Base-by-base conservation (phyloP, 2,888 invertebrate species). In the Scrobipalpa costella region DNA sequence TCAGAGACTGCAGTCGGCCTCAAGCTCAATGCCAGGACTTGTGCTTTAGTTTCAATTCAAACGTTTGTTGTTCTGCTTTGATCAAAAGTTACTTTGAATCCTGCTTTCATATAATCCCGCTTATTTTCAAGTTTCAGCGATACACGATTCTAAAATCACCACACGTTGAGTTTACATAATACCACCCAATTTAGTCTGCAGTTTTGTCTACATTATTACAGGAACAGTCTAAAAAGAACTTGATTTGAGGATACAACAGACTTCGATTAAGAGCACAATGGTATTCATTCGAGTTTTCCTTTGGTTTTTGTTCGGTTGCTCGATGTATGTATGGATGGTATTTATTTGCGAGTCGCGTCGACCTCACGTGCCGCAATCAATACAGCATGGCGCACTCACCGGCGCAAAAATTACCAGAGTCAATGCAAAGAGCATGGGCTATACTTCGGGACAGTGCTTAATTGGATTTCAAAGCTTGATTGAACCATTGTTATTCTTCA, bases 301-400 rank as follows among this genome's bases (percentile, higher is more conserved):
- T 57, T 58, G 61, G 34, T 64, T 68, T 73, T 78, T 74, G 71
- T 77, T 80, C 75, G 70, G 75, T 78, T 78, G 76, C 69, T 68
- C 74, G 71, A 11, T n/a, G n/a, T 40, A 68, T 60, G 68, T 76
- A 74, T 78, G 78, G 79, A 78, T 78, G 78, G 74, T 79, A 79
- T 84, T 83, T 73, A 82, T 84, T 76, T 79, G 72, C 63, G 66
- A 66, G 77, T 75, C 77, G 73, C 75, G 75, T 73, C 74, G 80
- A 75, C 77, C 77, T 68, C 74, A 74, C 66, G 63, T 66, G 66
- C 70, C 73, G n/a, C 80, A 86, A 88, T 88, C 86, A 84, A 88
- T 87, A 86, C 67, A 66, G 67, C 71, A 73, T 73, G 72, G 76
- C 72, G 76, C 72, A 68, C 71, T 69, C 71, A 74, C 74, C 71